These are phyloP conservation scores for Gasterosteus nipponicus DNA, from an alignment of 2,113 vertebrate genomes.

Conservation along the genomic window DNA sequence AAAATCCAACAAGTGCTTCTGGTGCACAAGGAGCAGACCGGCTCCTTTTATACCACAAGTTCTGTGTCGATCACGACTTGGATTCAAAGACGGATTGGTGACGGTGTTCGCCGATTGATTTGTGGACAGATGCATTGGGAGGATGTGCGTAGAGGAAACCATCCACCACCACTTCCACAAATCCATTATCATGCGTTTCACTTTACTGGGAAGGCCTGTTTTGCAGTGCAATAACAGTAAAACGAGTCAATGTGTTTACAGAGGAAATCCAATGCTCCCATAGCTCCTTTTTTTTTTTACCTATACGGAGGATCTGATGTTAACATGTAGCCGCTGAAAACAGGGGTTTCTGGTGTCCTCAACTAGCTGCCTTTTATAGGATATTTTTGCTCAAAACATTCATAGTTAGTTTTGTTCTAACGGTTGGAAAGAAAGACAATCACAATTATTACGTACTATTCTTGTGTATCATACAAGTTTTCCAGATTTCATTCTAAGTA, in stretches of 20 bases:
- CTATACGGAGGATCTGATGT: conserved; percentile 28
- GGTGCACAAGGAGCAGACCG: neutral
- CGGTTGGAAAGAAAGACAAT: neutral
- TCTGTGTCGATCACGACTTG: neutral
- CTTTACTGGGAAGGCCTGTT: conserved; percentile 37
- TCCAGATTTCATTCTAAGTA: neutral
- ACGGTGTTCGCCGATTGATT: conserved; percentile 59
- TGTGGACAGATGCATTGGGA: conserved; percentile 20
- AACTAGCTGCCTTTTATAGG: neutral
- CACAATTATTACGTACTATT: neutral
- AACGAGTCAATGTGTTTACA: conserved; percentile 63
- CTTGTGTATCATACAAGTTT: neutral
- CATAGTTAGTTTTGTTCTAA: neutral
- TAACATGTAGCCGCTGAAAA: neutral
- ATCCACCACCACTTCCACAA: conserved; percentile 19
- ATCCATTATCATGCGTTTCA: conserved; percentile 34
- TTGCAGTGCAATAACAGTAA: conserved; percentile 55
- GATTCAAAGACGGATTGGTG: conserved; percentile 59
- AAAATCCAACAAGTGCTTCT: conserved; percentile 7
- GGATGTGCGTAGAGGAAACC: conserved; percentile 67
- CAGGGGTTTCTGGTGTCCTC: neutral
- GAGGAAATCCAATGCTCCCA: conserved; percentile 59
- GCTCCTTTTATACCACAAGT: conserved; percentile 64
- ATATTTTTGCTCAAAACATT: neutral
- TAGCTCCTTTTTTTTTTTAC: neutral